Percentiles rank a stretch among this genome's conserved stretches.
Evolutionary conservation across 2,113 vertebrate genomes (phyloP).

Genomic region (Amblyopsis rosae): DNA sequence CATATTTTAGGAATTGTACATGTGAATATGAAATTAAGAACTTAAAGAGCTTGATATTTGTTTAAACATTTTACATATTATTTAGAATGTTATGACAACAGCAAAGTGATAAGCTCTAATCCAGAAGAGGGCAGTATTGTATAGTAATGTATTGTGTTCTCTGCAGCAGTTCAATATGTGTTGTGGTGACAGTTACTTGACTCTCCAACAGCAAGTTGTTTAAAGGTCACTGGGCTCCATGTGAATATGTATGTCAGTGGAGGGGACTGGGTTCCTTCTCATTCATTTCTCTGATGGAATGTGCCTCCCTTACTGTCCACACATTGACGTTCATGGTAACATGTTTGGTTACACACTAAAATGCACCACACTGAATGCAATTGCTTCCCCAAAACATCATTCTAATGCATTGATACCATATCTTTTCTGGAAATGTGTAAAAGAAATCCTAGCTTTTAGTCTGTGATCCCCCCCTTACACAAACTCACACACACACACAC

Average conservation of each 20-base stretch:
- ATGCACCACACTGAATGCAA: too few species aligned
- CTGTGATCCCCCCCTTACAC: too few species aligned
- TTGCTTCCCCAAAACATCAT: too few species aligned
- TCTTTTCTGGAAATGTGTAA: too few species aligned
- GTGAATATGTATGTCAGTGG: not conserved
- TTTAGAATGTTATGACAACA: too few species aligned
- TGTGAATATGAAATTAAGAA: slow-evolving; percentile 15
- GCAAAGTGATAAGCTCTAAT: not conserved
- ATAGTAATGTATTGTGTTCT: slow-evolving; percentile 6
- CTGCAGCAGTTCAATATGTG: not conserved
- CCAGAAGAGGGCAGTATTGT: slow-evolving; percentile 74
- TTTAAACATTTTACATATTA: not conserved
- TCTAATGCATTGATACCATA: too few species aligned
- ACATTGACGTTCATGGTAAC: too few species aligned
- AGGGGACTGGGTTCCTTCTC: not conserved
- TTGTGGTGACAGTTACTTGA: slow-evolving; percentile 4
- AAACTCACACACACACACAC: slow-evolving; percentile 6
- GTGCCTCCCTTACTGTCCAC: too few species aligned
- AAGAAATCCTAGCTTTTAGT: too few species aligned
- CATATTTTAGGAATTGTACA: not conserved
- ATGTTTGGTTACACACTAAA: too few species aligned
- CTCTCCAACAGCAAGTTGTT: not conserved
- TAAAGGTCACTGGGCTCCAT: not conserved
- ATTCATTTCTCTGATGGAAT: too few species aligned
- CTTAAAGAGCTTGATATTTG: not conserved